Percentiles rank a stretch among this genome's conserved stretches.
Conservation (phyloP, 2,888 invertebrate species). For the Mesochorus sp. region DNA sequence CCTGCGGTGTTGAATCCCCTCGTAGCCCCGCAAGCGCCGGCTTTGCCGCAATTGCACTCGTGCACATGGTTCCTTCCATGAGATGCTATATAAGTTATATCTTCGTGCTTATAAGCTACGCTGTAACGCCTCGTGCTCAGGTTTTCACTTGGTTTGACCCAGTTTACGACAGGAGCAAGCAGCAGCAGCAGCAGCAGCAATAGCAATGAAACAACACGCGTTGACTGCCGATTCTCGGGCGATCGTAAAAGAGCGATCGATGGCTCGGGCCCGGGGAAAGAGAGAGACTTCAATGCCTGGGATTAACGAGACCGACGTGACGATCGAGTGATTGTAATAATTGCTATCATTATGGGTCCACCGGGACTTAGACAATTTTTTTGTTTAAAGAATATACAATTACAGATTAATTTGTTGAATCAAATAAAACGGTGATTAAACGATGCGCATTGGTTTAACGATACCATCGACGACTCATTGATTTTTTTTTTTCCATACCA, state of each 20-base stretch:
- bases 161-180: conserved; percentile 70
- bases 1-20: conserved; percentile 3
- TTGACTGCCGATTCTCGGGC: conserved; percentile 31
- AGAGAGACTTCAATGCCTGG: neutral
- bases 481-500: no score
- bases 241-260: conserved; percentile 53
- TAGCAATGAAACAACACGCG: conserved; percentile 42
- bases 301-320: neutral
- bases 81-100: conserved; percentile 28
- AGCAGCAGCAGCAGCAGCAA: conserved; percentile 40
- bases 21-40: conserved; percentile 15
- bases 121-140: conserved; percentile 56
- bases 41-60: conserved; percentile 42
- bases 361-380: neutral
- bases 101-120: conserved; percentile 21
- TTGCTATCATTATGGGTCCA: neutral
- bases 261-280: no score
- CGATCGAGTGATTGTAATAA: neutral
- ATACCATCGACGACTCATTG: no score
- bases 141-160: conserved; percentile 81
- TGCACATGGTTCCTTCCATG: conserved; percentile 18
- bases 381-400: neutral
- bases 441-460: no score
- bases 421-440: no score
- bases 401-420: neutral